Percentiles rank a stretch among this genome's conserved stretches.
phyloP scores from a whole-genome alignment of 2,888 invertebrate species.

The Phyto melanocephala region DNA sequence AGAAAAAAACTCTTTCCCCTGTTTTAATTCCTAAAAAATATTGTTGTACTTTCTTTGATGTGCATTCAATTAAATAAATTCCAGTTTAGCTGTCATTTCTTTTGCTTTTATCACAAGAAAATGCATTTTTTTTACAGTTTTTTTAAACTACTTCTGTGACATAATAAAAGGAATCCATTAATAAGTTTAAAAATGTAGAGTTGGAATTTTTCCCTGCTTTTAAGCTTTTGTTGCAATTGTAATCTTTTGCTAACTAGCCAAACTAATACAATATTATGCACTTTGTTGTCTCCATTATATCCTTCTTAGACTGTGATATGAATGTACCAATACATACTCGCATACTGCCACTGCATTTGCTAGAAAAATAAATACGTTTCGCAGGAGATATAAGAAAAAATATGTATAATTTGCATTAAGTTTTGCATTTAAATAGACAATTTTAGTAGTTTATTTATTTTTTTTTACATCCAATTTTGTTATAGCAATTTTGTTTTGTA shows the following conservation, averaged over 20 bases:
- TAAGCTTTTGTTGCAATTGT: background rate
- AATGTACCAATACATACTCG: conserved; percentile 11
- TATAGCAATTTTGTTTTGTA: conserved; percentile 26
- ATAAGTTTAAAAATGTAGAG: conserved; percentile 30
- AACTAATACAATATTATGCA: conserved; percentile 22
- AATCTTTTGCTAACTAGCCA: conserved; percentile 23
- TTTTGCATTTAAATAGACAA: conserved; percentile 47
- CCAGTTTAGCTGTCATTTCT: background rate
- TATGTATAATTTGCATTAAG: conserved; percentile 47
- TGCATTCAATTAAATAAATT: conserved; percentile 48
- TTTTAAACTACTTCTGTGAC: background rate
- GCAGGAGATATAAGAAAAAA: background rate
- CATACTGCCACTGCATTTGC: background rate
- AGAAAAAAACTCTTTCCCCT: background rate
- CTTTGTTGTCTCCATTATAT: background rate
- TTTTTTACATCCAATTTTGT: background rate
- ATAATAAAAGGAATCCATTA: conserved; percentile 30
- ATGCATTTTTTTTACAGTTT: background rate
- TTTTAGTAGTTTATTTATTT: conserved; percentile 5
- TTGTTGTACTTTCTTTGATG: conserved; percentile 34
- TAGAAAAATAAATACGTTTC: conserved; percentile 1
- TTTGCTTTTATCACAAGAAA: background rate
- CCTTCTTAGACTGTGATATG: background rate
- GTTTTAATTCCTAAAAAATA: background rate
- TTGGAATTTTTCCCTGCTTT: too few species aligned